Base-by-base conservation (phyloP, 2,888 invertebrate species). In the Habroteleia sp. region DNA sequence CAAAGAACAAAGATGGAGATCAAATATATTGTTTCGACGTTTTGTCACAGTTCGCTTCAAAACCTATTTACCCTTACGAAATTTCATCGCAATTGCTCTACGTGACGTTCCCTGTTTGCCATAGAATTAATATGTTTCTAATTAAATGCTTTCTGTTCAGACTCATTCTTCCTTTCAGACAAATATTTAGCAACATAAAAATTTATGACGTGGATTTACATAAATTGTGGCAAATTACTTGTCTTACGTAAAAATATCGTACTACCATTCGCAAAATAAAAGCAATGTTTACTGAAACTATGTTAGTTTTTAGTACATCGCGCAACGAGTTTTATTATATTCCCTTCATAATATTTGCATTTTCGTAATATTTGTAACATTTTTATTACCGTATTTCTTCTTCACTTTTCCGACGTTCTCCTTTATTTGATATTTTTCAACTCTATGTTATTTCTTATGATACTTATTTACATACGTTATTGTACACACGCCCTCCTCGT, bases 1-100 rank as follows among this genome's bases (percentile, higher is more conserved):
- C 65, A 68, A 68, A 62, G 54, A 50, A 50, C 66, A 60, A 69
- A 60, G 60, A 52, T 44, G 29, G 52, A 60, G 69, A 60, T 52
- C 50, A 58, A 58, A 68, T 60, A 50, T 68, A 60, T 68, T 50
- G 68, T 60, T 68, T 58, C 58, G 50, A 58, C 66, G 56, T 68
- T 56, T 48, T 68, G 56, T 56, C 66, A 48, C 48, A 39, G 41
- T 37, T 46, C 16, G 31, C 39, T 68, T 48, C 66, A 48, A 48
- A 56, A 56, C 39, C 31, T 52, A 42, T 58, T 66, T 29, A 41
- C 42, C 11, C 13, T 37, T 27, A 6, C 56, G 39, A 41, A 48
- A 68, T 48, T 58, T 58, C 25, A 8, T 50, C 17, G 54, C 66
- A 37, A 50, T 68, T 60, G 39, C 41, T 20, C 13, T 25, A 52